These are phyloP conservation scores for Simalia tracyae DNA, from an alignment of 2,797 vertebrate genomes.

Conservation along the genomic window DNA sequence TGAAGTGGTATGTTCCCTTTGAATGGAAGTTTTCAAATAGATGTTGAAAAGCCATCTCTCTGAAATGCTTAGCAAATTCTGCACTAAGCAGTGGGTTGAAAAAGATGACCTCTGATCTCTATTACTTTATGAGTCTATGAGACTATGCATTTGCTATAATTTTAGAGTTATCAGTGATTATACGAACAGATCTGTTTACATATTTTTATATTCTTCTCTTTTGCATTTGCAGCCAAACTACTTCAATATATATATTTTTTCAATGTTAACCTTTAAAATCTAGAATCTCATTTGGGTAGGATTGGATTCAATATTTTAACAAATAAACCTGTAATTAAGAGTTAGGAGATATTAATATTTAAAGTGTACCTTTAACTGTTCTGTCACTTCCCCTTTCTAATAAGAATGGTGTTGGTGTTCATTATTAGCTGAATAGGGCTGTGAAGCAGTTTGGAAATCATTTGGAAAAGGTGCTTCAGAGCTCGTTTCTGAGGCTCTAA, in stretches of 20 bases:
- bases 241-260: not conserved
- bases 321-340: not conserved
- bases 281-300: not conserved
- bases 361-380: not conserved
- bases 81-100: too few relatives aligned
- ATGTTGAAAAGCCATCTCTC: too few relatives aligned
- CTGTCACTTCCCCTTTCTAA: not conserved
- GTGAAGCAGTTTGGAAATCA: too few relatives aligned
- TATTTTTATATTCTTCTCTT: not conserved
- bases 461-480: too few relatives aligned
- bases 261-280: not conserved
- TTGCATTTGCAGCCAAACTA: not conserved
- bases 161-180: not conserved
- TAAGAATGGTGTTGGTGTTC: not conserved
- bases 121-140: not conserved
- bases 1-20: too few relatives aligned
- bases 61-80: too few relatives aligned
- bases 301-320: not conserved
- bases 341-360: not conserved
- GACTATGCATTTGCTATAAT: not conserved
- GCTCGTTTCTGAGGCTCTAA: too few relatives aligned
- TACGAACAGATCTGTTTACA: not conserved
- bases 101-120: too few relatives aligned
- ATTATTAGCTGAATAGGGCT: not conserved
- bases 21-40: too few relatives aligned